Conservation (phyloP, 2,113 vertebrate genomes). For the Pelmatolapia mariae region DNA sequence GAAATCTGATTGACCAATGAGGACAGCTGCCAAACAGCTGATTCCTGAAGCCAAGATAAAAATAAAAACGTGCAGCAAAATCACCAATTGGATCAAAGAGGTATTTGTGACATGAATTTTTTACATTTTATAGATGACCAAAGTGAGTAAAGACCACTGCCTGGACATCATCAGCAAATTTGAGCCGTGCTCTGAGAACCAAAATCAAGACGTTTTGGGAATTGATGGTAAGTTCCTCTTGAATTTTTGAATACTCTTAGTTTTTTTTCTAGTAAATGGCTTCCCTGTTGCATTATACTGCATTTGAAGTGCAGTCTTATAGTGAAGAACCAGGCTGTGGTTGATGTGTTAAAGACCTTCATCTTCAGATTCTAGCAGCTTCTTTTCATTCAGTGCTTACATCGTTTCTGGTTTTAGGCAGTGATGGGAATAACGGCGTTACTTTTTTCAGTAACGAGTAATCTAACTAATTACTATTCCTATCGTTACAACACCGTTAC, state of each 20-base stretch:
- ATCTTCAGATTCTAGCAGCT: background rate
- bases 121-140: slow-evolving; percentile 77
- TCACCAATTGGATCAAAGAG: background rate
- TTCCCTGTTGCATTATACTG: background rate
- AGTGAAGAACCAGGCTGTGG: background rate
- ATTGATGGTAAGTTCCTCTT: slow-evolving; percentile 83
- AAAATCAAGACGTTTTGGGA: slow-evolving; percentile 82
- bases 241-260: background rate
- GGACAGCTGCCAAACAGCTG: slow-evolving; percentile 1
- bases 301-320: background rate
- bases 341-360: background rate
- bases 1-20: slow-evolving; percentile 49
- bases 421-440: background rate
- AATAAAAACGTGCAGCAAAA: background rate
- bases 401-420: background rate
- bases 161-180: slow-evolving; percentile 87
- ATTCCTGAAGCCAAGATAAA: background rate
- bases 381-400: background rate
- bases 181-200: slow-evolving; percentile 91
- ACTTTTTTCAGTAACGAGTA: background rate
- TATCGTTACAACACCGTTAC: background rate
- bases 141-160: slow-evolving; percentile 85
- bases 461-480: background rate
- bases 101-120: background rate
- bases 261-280: background rate